A percentile compares a stretch with the other conserved stretches of the same genome.
These are phyloP conservation scores for Synergus gifuensis DNA, from an alignment of 2,888 invertebrate species.

Conservation along the genomic window DNA sequence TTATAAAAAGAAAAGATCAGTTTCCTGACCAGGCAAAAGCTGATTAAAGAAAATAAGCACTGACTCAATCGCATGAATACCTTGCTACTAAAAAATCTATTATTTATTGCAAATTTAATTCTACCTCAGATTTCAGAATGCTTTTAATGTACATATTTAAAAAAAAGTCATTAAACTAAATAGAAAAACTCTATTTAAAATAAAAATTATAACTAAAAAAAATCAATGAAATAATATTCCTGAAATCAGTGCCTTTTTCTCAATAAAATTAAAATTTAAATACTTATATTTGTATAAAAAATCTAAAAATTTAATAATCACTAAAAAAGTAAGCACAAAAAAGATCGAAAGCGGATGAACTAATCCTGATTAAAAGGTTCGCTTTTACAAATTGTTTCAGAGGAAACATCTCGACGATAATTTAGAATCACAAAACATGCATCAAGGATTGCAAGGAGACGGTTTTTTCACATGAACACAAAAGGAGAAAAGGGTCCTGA, in stretches of 20 bases:
- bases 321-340: background rate
- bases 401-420: constrained; percentile 12
- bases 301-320: constrained; percentile 11
- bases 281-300: constrained; percentile 8
- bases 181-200: background rate
- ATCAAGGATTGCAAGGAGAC: constrained; percentile 1
- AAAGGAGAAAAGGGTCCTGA: constrained; percentile 57
- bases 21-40: background rate
- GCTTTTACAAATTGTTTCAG: constrained; percentile 27
- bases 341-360: background rate
- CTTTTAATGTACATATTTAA: background rate
- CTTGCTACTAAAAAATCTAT: background rate
- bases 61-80: background rate
- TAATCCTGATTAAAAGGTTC: background rate
- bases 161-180: background rate
- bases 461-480: constrained; percentile 26
- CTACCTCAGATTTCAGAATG: background rate
- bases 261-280: background rate
- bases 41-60: background rate
- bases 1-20: background rate
- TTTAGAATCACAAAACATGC: constrained; percentile 38
- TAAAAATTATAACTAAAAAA: background rate
- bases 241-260: background rate
- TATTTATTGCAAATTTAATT: background rate
- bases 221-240: background rate